Conservation (phyloP, 2,797 vertebrate genomes). For the Adelosebastes latens region DNA sequence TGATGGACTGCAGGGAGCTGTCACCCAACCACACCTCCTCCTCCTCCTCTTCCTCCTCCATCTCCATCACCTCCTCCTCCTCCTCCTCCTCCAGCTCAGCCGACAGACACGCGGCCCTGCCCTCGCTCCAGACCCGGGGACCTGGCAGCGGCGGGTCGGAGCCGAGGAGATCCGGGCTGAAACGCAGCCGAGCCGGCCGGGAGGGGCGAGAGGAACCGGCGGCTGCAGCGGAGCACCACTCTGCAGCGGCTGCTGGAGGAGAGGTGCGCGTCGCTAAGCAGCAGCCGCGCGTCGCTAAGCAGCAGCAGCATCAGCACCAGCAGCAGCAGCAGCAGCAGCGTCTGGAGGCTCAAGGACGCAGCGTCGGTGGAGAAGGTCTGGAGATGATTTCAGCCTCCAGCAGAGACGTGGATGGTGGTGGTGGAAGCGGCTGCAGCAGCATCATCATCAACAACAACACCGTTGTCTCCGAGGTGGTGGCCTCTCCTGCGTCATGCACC, state of each 20-base stretch:
- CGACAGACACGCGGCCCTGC: constrained; percentile 67
- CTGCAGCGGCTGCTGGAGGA: constrained; percentile 28
- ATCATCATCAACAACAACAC: constrained; percentile 8
- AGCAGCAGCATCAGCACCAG: not conserved
- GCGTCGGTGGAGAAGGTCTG: constrained; percentile 36
- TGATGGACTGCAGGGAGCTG: constrained; percentile 90
- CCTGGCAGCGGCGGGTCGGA: constrained; percentile 84
- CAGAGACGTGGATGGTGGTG: constrained; percentile 53
- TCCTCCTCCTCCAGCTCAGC: constrained; percentile 83
- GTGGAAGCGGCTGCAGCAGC: not conserved
- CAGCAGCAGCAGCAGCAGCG: constrained; percentile 33
- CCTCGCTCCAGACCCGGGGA: constrained; percentile 83
- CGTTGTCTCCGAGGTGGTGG: constrained; percentile 73
- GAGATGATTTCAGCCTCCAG: constrained; percentile 69
- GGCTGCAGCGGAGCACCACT: constrained; percentile 30
- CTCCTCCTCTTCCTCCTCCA: constrained; percentile 81
- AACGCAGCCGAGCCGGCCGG: constrained; percentile 78
- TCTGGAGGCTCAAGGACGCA: constrained; percentile 64
- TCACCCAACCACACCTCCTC: constrained; percentile 69
- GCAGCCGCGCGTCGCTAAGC: constrained; percentile 22
- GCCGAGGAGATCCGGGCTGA: constrained; percentile 92
- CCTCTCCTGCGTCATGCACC: constrained; percentile 61
- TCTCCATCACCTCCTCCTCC: constrained; percentile 68
- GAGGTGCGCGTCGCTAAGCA: constrained; percentile 34
- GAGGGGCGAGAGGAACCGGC: constrained; percentile 87